Percentiles rank a stretch among this genome's conserved stretches.
Evolutionary conservation across 2,113 vertebrate genomes (phyloP).

Genomic region (Phasianus colchicus): DNA sequence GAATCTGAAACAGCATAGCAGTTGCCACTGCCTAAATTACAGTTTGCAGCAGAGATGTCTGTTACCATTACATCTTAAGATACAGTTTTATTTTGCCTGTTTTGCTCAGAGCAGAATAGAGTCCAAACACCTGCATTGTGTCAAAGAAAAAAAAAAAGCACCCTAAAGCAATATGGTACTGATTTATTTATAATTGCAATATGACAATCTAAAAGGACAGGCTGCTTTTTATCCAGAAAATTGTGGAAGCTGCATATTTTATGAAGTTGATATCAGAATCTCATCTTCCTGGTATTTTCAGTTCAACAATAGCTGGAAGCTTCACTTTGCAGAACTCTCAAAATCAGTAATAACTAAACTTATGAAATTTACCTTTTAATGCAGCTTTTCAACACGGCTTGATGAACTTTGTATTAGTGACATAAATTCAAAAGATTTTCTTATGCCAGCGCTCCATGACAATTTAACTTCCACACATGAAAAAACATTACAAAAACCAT

Average conservation of each 20-base stretch:
- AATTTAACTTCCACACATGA: neutral
- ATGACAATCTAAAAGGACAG: neutral
- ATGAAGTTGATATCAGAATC: neutral
- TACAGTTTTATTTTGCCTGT: neutral
- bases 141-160: neutral
- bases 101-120: neutral
- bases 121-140: neutral
- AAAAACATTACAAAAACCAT: neutral
- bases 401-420: neutral
- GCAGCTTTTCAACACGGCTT: neutral
- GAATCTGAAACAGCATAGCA: neutral
- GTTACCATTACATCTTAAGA: neutral
- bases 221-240: constrained; percentile 10
- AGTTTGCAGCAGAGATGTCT: neutral
- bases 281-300: constrained; percentile 2
- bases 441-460: neutral
- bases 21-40: neutral
- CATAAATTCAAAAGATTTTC: neutral
- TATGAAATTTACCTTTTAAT: neutral
- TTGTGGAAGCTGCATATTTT: neutral
- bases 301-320: neutral
- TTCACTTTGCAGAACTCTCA: neutral
- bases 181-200: neutral
- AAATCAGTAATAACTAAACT: neutral
- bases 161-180: neutral